Evolutionary conservation across 2,797 vertebrate species (phyloP).

Genomic region (Oreortyx pictus): DNA sequence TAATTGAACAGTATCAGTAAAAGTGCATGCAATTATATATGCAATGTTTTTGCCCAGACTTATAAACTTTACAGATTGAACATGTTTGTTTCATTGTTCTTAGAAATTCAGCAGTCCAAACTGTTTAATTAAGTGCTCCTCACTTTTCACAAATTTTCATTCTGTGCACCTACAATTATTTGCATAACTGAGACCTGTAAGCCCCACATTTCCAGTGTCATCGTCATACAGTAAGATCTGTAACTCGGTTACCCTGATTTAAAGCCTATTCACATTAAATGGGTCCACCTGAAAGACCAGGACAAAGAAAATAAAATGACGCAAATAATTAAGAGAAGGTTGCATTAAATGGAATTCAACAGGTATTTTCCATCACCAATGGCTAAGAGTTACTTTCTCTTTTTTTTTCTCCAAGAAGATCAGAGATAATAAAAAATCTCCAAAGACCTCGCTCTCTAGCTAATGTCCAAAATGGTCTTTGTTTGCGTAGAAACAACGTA

Average conservation of each 20-base stretch:
- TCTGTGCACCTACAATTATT: neutral
- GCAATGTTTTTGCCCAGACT: neutral
- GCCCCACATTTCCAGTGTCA: neutral
- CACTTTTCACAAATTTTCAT: neutral
- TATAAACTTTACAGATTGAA: neutral
- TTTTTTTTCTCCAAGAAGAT: neutral
- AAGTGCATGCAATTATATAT: neutral
- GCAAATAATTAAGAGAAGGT: neutral
- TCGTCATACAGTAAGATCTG: neutral
- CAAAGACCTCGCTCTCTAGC: conserved; percentile 5
- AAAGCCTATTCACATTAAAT: neutral
- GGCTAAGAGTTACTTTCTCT: neutral
- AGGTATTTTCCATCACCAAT: conserved; percentile 27
- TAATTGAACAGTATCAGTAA: neutral
- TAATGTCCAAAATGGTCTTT: conserved; percentile 62
- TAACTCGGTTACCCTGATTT: neutral
- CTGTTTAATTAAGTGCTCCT: neutral
- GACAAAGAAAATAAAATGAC: conserved; percentile 20
- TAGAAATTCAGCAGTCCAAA: neutral
- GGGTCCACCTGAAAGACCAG: neutral
- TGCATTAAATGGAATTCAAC: neutral
- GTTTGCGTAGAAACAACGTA: conserved; percentile 55
- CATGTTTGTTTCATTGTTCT: neutral
- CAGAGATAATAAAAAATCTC: conserved; percentile 20
- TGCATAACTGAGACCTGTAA: neutral